phyloP scores from a whole-genome alignment of 2,797 vertebrate species.

The Pseudotriccus pelzelni region DNA sequence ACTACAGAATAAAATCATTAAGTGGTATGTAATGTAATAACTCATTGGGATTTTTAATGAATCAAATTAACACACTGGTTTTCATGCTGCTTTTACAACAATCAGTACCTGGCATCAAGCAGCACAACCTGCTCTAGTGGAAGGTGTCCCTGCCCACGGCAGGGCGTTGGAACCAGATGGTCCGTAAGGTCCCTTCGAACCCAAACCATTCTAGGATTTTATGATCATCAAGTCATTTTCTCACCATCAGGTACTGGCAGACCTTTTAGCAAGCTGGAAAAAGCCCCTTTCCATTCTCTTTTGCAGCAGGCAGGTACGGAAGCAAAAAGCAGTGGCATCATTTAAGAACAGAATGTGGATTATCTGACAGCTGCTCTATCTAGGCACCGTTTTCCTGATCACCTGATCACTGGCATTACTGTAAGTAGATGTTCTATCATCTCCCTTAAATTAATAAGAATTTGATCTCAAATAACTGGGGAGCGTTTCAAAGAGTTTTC shows the following conservation, averaged over 20 bases:
- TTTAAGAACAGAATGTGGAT: background rate
- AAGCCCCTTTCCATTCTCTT: background rate
- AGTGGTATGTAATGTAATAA: background rate
- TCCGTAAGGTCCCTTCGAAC: background rate
- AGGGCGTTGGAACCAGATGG: background rate
- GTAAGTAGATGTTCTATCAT: background rate
- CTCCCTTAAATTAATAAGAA: background rate
- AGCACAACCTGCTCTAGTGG: background rate
- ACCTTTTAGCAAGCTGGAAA: background rate
- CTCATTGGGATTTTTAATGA: background rate
- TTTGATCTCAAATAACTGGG: background rate
- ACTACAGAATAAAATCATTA: background rate
- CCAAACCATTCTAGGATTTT: background rate
- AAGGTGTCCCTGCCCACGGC: background rate
- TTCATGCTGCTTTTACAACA: background rate
- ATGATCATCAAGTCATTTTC: background rate
- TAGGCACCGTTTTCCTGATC: background rate
- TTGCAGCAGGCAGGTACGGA: background rate
- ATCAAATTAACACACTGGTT: background rate
- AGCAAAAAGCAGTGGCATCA: background rate
- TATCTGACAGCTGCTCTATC: background rate
- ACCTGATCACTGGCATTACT: background rate
- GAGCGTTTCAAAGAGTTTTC: constrained; percentile 26
- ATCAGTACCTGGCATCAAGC: background rate
- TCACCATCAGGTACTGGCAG: background rate